Evolutionary conservation across 2,113 vertebrate genomes (phyloP).

Genomic region (zebrafish (Danio rerio)): GRCz12tu NC_133183.1:6451001-6451500

Average conservation of each 20-base stretch:
- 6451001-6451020: neutral
- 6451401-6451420: slow-evolving; percentile 33
- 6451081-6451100: neutral
- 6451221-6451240: neutral
- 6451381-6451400: slow-evolving; percentile 12
- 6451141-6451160: neutral
- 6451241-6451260: neutral
- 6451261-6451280: slow-evolving; percentile 17
- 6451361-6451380: neutral
- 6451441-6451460: slow-evolving; percentile 18
- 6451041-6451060: neutral
- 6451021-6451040: neutral
- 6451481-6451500: slow-evolving; percentile 6
- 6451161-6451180: neutral
- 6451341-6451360: slow-evolving; percentile 9
- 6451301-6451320: slow-evolving; percentile 36
- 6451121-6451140: neutral
- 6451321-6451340: neutral
- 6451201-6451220: neutral
- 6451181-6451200: slow-evolving; percentile 5
- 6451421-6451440: slow-evolving; percentile 32
- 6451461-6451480: neutral
- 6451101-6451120: neutral
- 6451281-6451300: neutral
- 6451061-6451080: neutral